Percentiles rank a stretch among this genome's conserved stretches.
Evolutionary conservation across 1,140 invertebrate genomes (phyloP).

Genomic region (Pseudobourletiella spinata): DNA sequence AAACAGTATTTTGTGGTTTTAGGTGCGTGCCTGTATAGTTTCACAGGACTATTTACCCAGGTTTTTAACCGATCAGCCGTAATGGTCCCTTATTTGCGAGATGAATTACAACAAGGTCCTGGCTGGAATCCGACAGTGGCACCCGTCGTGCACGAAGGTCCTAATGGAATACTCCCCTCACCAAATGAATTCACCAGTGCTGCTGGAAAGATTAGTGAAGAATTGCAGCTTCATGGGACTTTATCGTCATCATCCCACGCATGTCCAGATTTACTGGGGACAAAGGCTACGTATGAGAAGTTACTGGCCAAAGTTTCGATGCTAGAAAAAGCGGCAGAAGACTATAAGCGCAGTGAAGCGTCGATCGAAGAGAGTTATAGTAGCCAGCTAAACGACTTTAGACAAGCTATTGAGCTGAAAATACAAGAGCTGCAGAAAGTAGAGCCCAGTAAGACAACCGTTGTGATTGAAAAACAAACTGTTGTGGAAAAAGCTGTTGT

Average conservation of each 20-base stretch:
- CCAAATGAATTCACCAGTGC: no score
- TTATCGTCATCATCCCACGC: no score
- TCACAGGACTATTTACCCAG: not conserved
- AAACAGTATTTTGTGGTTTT: not conserved
- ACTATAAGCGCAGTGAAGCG: not conserved
- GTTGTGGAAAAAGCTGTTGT: not conserved
- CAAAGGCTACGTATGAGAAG: no score
- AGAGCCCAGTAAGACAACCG: not conserved
- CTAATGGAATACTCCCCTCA: no score
- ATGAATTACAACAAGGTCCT: no score
- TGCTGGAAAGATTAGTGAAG: no score
- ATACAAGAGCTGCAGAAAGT: not conserved
- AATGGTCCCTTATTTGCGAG: no score
- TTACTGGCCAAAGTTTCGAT: not conserved
- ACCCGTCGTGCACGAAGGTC: no score
- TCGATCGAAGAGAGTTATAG: not conserved
- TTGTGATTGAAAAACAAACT: not conserved
- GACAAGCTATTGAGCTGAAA: not conserved
- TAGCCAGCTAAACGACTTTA: not conserved
- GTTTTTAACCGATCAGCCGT: not conserved
- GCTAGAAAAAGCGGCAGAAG: not conserved
- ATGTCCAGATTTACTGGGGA: not conserved
- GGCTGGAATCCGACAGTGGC: no score
- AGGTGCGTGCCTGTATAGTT: not conserved
- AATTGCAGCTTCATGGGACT: no score